These are phyloP conservation scores for Pollenia amentaria DNA, from an alignment of 2,888 invertebrate genomes.

Conservation along the genomic window DNA sequence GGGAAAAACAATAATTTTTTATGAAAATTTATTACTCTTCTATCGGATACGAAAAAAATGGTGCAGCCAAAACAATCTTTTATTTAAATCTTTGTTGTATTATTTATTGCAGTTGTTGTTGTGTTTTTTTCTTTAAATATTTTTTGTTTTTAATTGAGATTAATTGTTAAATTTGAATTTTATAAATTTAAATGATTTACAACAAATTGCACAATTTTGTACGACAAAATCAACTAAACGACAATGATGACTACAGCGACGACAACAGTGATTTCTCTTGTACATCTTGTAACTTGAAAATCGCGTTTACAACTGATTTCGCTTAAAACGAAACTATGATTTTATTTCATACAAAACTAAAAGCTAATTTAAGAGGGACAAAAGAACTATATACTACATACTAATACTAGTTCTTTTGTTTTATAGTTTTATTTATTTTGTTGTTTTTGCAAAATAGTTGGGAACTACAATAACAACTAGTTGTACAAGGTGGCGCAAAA, in stretches of 20 bases:
- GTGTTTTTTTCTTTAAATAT: conserved; percentile 11
- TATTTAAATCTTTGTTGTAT: conserved; percentile 32
- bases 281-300: conserved; percentile 70
- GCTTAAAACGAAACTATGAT: conserved; percentile 35
- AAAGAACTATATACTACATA: conserved; percentile 1
- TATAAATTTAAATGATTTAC: conserved; percentile 60
- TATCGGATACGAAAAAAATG: conserved; percentile 12
- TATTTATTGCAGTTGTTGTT: background rate
- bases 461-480: conserved; percentile 10
- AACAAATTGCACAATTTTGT: conserved; percentile 40
- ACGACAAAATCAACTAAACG: background rate
- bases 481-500: too few relatives aligned
- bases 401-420: conserved; percentile 57
- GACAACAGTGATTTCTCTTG: conserved; percentile 42
- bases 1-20: conserved; percentile 26
- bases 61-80: conserved; percentile 33
- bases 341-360: conserved; percentile 22
- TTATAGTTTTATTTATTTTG: conserved; percentile 10
- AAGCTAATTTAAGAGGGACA: background rate
- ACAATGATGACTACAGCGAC: conserved; percentile 7
- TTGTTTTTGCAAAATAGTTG: conserved; percentile 36
- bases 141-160: conserved; percentile 49
- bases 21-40: conserved; percentile 59
- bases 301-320: conserved; percentile 73
- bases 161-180: conserved; percentile 63